phyloP scores from a whole-genome alignment of 2,888 invertebrate genomes.

The Asteroscopus sphinx region DNA sequence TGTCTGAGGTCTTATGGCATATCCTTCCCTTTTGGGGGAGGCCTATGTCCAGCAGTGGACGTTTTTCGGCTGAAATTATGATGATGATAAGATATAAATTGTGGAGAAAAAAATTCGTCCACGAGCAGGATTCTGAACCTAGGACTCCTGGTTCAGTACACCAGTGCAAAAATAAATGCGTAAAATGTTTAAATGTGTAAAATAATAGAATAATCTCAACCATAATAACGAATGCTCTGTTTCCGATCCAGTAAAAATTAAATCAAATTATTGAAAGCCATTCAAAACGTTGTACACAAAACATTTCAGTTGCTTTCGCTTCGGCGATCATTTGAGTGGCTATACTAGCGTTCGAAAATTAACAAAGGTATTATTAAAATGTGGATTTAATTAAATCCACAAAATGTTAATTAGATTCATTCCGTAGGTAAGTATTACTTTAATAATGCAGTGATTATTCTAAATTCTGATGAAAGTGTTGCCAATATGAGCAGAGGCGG shows the following conservation, averaged over 20 bases:
- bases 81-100: too few species aligned
- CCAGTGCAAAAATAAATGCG: too few species aligned
- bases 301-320: constrained; percentile 19
- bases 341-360: constrained; percentile 18
- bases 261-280: constrained; percentile 15
- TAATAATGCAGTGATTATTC: constrained; percentile 24
- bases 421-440: background rate
- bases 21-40: too few species aligned
- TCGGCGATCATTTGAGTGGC: constrained; percentile 20
- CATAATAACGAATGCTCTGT: too few species aligned
- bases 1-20: too few species aligned
- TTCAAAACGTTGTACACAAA: background rate
- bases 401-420: constrained; percentile 4
- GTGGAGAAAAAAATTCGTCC: too few species aligned
- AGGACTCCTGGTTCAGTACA: too few species aligned
- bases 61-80: too few species aligned
- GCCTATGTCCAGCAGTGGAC: too few species aligned
- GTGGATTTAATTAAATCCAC: constrained; percentile 23
- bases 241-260: background rate
- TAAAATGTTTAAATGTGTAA: too few species aligned
- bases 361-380: constrained; percentile 39
- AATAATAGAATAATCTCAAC: too few species aligned
- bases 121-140: too few species aligned
- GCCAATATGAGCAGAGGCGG: background rate
- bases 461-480: constrained; percentile 31